Percentiles rank a stretch among this genome's conserved stretches.
phyloP scores from a whole-genome alignment of 2,888 invertebrate genomes.

The Peribatodes rhomboidaria region DNA sequence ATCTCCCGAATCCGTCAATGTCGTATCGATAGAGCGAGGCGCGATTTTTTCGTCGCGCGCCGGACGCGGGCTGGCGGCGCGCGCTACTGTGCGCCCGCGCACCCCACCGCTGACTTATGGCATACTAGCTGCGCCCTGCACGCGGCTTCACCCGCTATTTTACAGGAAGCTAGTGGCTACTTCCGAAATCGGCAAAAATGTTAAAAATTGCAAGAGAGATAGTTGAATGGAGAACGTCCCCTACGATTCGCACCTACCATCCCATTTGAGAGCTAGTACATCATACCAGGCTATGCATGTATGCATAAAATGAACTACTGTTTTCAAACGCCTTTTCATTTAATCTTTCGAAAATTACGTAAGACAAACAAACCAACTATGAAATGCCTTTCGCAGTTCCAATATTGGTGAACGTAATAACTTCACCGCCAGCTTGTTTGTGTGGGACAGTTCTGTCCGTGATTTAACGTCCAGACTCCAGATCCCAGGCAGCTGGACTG shows the following conservation, averaged over 20 bases:
- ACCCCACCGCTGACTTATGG: constrained; percentile 23
- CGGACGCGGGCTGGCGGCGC: constrained; percentile 37
- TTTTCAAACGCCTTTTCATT: too few relatives aligned
- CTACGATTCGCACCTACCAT: too few relatives aligned
- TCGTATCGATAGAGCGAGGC: constrained; percentile 79
- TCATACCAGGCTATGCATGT: too few relatives aligned
- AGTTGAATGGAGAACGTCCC: too few relatives aligned
- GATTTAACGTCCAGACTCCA: neutral
- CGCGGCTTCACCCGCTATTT: neutral
- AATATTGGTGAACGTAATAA: neutral
- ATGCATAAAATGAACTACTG: too few relatives aligned
- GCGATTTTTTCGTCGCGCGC: constrained; percentile 68
- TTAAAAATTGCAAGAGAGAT: too few relatives aligned
- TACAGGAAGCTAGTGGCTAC: neutral
- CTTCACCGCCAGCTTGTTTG: neutral
- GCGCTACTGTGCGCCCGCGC: constrained; percentile 53
- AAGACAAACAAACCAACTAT: neutral
- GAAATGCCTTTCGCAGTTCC: neutral
- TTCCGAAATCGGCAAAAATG: too few relatives aligned
- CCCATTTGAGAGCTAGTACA: too few relatives aligned
- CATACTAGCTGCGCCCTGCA: neutral
- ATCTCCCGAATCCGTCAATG: constrained; percentile 80
- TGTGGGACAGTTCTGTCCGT: neutral
- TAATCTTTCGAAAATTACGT: neutral
- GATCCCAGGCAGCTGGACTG: too few relatives aligned